These are phyloP conservation scores for Nothura maculosa DNA, from an alignment of 2,797 vertebrate genomes.

Conservation along the genomic window DNA sequence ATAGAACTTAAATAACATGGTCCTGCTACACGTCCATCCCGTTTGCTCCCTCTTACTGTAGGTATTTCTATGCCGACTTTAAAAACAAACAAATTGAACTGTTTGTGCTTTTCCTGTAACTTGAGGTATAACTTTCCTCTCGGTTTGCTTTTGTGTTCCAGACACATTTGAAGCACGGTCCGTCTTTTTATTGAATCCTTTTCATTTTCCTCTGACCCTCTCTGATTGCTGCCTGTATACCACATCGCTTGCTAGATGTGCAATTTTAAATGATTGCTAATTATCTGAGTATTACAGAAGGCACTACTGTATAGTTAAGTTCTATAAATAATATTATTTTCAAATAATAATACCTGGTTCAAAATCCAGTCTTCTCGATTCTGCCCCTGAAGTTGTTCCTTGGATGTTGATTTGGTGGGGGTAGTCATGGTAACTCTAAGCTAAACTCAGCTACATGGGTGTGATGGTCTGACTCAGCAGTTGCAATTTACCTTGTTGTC, in stretches of 20 bases:
- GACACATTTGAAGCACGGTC: background rate
- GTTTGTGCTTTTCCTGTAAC: background rate
- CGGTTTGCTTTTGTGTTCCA: background rate
- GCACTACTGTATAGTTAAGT: background rate
- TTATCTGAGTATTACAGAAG: background rate
- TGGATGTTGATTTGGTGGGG: background rate
- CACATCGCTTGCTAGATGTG: rapidly evolving
- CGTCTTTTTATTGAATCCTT: background rate
- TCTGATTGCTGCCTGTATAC: background rate
- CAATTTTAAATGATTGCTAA: background rate
- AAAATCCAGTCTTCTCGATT: background rate
- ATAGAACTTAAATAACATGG: background rate
- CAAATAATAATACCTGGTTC: background rate
- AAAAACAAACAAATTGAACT: background rate
- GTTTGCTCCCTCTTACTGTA: background rate
- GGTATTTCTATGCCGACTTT: background rate
- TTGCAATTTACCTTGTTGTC: background rate
- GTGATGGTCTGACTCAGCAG: background rate
- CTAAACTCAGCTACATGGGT: background rate
- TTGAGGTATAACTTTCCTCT: background rate
- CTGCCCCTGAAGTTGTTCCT: background rate
- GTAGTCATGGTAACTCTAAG: background rate
- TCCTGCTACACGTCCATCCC: background rate
- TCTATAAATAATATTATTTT: background rate
- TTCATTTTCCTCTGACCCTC: background rate